These are phyloP conservation scores for Sebastes nivosus DNA, from an alignment of 2,797 vertebrate species.

Conservation along the genomic window DNA sequence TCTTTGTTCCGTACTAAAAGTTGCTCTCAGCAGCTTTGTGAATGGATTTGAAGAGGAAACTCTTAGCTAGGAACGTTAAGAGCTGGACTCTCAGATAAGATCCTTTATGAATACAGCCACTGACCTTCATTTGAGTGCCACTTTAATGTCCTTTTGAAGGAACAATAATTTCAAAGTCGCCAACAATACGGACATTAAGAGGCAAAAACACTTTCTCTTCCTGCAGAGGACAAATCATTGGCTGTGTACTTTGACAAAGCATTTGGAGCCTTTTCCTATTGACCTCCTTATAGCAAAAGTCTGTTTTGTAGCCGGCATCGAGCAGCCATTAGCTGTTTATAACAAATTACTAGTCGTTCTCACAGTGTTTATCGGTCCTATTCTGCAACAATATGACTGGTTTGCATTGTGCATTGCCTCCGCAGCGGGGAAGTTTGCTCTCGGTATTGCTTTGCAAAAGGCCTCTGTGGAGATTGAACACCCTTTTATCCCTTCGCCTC, in stretches of 20 bases:
- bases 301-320: neutral
- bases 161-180: neutral
- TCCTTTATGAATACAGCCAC: neutral
- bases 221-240: neutral
- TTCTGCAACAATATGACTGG: neutral
- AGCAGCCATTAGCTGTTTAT: neutral
- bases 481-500: conserved; percentile 59
- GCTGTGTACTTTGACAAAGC: neutral
- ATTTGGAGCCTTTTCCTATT: neutral
- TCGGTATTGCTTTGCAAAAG: conserved; percentile 38
- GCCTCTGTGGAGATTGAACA: conserved; percentile 43
- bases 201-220: neutral
- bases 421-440: conserved; percentile 4
- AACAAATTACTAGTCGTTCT: conserved; percentile 3
- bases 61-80: neutral
- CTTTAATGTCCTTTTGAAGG: neutral
- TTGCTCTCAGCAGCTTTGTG: neutral
- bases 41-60: neutral
- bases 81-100: neutral
- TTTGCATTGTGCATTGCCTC: neutral
- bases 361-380: conserved; percentile 4
- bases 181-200: neutral
- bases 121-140: neutral
- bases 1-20: neutral
- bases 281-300: neutral